These are phyloP conservation scores for Linnaemya vulpina DNA, from an alignment of 2,888 invertebrate species.

Conservation along the genomic window DNA sequence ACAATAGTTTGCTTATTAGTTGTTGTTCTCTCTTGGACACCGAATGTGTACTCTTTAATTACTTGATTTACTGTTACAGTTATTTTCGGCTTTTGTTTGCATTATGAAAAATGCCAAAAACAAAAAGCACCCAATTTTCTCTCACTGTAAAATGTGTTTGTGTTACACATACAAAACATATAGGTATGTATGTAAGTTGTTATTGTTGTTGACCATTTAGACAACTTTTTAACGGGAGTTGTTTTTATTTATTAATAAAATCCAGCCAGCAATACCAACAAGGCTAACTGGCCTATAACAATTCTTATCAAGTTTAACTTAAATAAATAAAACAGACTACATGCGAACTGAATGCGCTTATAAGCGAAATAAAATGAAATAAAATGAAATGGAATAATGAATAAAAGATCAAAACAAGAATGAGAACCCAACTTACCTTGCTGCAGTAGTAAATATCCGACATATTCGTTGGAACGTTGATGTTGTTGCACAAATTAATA, in stretches of 20 bases:
- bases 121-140: constrained; percentile 30
- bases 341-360: background rate
- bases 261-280: constrained; percentile 44
- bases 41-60: background rate
- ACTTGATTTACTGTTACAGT: constrained; percentile 45
- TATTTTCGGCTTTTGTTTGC: constrained; percentile 18
- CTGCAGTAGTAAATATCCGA: constrained; percentile 75
- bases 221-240: constrained; percentile 59
- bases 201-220: constrained; percentile 49
- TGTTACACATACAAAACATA: background rate
- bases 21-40: background rate
- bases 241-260: constrained; percentile 3
- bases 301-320: constrained; percentile 69
- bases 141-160: constrained; percentile 41
- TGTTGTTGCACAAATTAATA: constrained; percentile 39
- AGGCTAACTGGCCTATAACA: constrained; percentile 67
- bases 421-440: constrained; percentile 69
- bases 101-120: background rate
- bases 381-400: constrained; percentile 41
- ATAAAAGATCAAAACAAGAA: constrained; percentile 7
- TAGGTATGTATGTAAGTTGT: background rate
- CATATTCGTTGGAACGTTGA: constrained; percentile 68
- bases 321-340: background rate
- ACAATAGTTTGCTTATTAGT: background rate
- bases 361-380: background rate